A percentile compares a stretch with the other conserved stretches of the same genome.
phyloP scores from a whole-genome alignment of 2,797 vertebrate genomes.

The Anguilla megastoma region DNA sequence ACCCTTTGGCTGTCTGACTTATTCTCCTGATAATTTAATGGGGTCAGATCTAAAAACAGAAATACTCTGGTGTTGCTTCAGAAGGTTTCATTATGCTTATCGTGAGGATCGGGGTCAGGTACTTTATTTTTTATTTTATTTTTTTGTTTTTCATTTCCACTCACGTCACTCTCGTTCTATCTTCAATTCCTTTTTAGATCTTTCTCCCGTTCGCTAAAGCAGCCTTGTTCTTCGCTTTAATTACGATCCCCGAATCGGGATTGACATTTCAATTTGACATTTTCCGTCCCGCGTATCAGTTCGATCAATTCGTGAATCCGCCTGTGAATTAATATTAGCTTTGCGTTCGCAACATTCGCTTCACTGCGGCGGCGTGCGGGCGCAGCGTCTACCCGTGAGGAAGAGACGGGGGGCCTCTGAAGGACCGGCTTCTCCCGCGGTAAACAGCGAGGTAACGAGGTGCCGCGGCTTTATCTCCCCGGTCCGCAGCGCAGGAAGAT shows the following conservation, averaged over 20 bases:
- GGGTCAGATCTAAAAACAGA: background rate
- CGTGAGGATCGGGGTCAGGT: slow-evolving; percentile 47
- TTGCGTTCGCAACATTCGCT: slow-evolving; percentile 66
- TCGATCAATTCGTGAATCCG: slow-evolving; percentile 16
- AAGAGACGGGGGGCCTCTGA: background rate
- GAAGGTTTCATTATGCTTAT: slow-evolving; percentile 32
- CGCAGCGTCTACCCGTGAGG: slow-evolving; percentile 47
- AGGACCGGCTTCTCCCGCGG: background rate
- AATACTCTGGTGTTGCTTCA: background rate
- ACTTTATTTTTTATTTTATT: slow-evolving; percentile 46
- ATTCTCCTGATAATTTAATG: background rate
- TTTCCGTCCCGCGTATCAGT: slow-evolving; percentile 60
- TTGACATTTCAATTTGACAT: slow-evolving; percentile 77
- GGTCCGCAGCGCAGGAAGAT: slow-evolving; percentile 68
- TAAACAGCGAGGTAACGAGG: slow-evolving; percentile 27
- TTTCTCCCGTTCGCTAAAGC: slow-evolving; percentile 27
- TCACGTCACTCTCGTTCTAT: slow-evolving; percentile 53
- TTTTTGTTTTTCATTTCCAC: slow-evolving; percentile 34
- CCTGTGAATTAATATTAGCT: background rate
- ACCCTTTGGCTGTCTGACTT: background rate
- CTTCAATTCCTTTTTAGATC: slow-evolving; percentile 53
- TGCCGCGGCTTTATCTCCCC: slow-evolving; percentile 57
- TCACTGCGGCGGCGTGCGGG: slow-evolving; percentile 54
- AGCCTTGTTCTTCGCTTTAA: slow-evolving; percentile 70
- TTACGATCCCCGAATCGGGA: slow-evolving; percentile 72